Percentiles rank a stretch among this genome's conserved stretches.
Conservation (phyloP, 1,140 invertebrate species). For the Saccostrea echinata region DNA sequence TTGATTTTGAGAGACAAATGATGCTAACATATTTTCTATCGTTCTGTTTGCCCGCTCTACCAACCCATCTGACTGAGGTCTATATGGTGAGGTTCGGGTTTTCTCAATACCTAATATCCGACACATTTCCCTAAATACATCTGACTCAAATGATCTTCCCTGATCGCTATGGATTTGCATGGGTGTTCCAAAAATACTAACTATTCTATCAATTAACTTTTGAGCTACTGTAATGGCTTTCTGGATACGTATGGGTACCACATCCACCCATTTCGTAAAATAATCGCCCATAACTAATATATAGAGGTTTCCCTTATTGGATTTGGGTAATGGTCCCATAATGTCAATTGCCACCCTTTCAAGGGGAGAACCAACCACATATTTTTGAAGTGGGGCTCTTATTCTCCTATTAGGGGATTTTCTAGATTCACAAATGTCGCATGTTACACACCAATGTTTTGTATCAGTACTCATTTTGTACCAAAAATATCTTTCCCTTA, state of each 20-base stretch:
- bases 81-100: conserved; percentile 50
- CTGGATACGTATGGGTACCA: conserved; percentile 59
- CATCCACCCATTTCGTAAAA: conserved; percentile 66
- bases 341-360: conserved; percentile 49
- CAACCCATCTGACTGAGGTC: conserved; percentile 59
- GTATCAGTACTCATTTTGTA: conserved; percentile 42
- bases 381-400: conserved; percentile 49
- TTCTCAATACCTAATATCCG: conserved; percentile 50
- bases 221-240: conserved; percentile 71
- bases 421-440: conserved; percentile 38
- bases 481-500: conserved; percentile 47
- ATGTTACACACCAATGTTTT: conserved; percentile 47
- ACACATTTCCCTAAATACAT: conserved; percentile 57
- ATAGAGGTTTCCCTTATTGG: conserved; percentile 60
- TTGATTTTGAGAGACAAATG: conserved; percentile 52
- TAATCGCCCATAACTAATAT: conserved; percentile 68
- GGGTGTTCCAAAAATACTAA: conserved; percentile 76
- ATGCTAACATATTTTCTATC: conserved; percentile 46
- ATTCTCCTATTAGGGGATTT: conserved; percentile 35
- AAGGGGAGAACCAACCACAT: conserved; percentile 40
- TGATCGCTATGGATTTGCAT: conserved; percentile 74
- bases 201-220: conserved; percentile 69
- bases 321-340: conserved; percentile 49
- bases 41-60: conserved; percentile 57
- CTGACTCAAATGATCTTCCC: conserved; percentile 63